Conservation (phyloP, 2,113 vertebrate species). For the Triplophysa tibetana region DNA sequence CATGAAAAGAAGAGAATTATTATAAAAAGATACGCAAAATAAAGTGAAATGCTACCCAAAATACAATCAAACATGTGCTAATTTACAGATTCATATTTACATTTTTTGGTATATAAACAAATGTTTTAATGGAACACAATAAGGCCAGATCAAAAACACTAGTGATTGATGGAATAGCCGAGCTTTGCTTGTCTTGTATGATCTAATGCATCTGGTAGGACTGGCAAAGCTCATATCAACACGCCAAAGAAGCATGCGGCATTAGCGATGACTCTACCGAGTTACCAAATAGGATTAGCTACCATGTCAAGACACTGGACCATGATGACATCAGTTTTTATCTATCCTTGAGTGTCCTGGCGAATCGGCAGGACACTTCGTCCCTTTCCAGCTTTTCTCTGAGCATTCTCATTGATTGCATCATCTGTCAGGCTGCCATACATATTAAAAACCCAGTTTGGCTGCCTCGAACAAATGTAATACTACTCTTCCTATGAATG, state of each 20-base stretch:
- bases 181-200: background rate
- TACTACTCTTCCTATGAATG: slow-evolving; percentile 63
- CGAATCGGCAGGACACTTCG: background rate
- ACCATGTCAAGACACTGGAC: slow-evolving; percentile 60
- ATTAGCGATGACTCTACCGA: slow-evolving; percentile 50
- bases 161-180: slow-evolving; percentile 23
- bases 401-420: slow-evolving; percentile 33
- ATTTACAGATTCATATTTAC: background rate
- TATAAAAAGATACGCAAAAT: background rate
- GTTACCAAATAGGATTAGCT: slow-evolving; percentile 65
- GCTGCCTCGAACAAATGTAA: slow-evolving; percentile 33
- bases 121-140: background rate
- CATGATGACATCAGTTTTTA: slow-evolving; percentile 61
- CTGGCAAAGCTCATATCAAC: slow-evolving; percentile 43
- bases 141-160: background rate
- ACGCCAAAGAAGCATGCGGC: slow-evolving; percentile 37
- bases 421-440: slow-evolving; percentile 15
- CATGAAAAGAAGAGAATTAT: slow-evolving; percentile 4
- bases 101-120: background rate
- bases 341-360: slow-evolving; percentile 50
- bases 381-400: slow-evolving; percentile 54
- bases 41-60: background rate
- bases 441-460: background rate
- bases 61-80: background rate
- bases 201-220: slow-evolving; percentile 34